Evolutionary conservation across 2,888 invertebrate genomes (phyloP).

Genomic region (Eumerus sabulonum): DNA sequence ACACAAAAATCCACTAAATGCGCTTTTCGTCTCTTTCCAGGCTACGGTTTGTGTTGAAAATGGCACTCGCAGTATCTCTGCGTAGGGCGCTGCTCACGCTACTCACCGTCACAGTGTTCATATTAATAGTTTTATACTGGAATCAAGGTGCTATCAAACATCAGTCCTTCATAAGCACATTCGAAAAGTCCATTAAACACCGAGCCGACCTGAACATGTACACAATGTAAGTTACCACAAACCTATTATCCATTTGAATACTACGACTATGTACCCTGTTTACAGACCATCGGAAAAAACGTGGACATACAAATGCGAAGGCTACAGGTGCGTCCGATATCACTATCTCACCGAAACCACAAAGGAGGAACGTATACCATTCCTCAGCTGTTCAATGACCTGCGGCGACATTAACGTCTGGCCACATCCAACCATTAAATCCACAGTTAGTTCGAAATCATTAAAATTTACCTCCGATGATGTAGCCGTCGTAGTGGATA

Average conservation of each 20-base stretch:
- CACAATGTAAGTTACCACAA: constrained; percentile 75
- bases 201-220: constrained; percentile 71
- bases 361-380: constrained; percentile 80
- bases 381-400: constrained; percentile 88
- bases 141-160: constrained; percentile 81
- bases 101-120: constrained; percentile 81
- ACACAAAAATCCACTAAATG: too few species aligned
- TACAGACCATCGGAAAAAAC: constrained; percentile 79
- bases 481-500: constrained; percentile 74
- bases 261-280: background rate
- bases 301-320: constrained; percentile 89
- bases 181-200: constrained; percentile 73
- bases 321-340: constrained; percentile 84
- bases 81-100: constrained; percentile 81
- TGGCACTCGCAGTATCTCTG: constrained; percentile 79
- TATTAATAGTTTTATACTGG: constrained; percentile 82
- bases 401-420: constrained; percentile 86
- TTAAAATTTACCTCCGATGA: constrained; percentile 79
- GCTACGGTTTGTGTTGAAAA: constrained; percentile 77
- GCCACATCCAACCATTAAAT: constrained; percentile 89
- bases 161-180: constrained; percentile 77
- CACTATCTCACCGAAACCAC: constrained; percentile 77
- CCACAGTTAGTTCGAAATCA: constrained; percentile 84
- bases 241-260: background rate
- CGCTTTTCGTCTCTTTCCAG: constrained; percentile 70